Conservation (phyloP, 2,797 vertebrate genomes). For the Halcyon chelicuti region DNA sequence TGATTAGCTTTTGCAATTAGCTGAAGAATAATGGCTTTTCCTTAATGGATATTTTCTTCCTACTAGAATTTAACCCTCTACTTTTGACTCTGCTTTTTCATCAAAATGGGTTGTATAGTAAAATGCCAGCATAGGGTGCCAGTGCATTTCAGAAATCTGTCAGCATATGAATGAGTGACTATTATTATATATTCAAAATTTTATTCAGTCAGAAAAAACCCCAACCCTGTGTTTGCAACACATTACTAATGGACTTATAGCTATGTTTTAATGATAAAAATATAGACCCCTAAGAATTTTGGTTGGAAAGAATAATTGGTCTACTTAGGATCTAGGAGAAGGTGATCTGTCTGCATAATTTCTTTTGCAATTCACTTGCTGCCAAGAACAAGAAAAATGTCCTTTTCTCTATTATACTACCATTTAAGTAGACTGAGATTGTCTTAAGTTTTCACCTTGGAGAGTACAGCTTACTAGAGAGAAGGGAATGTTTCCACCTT, state of each 20-base stretch:
- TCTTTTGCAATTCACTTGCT: neutral
- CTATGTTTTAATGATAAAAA: neutral
- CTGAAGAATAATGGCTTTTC: constrained; percentile 38
- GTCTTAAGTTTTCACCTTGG: neutral
- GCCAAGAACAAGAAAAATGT: neutral
- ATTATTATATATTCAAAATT: neutral
- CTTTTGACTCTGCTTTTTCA: neutral
- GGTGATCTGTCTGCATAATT: neutral
- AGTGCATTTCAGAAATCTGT: neutral
- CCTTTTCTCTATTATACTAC: neutral
- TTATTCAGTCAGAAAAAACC: neutral
- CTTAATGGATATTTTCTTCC: constrained; percentile 53
- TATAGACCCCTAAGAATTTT: neutral
- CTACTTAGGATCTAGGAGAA: neutral
- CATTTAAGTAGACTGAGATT: neutral
- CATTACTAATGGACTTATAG: neutral
- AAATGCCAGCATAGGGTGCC: neutral
- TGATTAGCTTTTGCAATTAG: constrained; percentile 38
- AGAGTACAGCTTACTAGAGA: neutral
- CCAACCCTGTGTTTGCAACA: neutral
- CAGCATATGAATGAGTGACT: neutral
- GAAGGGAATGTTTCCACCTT: neutral
- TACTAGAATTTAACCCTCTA: neutral
- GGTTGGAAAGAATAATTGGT: neutral
- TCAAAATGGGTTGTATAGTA: neutral